These are phyloP conservation scores for Hemibagrus wyckioides DNA, from an alignment of 2,113 vertebrate species.

Conservation along the genomic window DNA sequence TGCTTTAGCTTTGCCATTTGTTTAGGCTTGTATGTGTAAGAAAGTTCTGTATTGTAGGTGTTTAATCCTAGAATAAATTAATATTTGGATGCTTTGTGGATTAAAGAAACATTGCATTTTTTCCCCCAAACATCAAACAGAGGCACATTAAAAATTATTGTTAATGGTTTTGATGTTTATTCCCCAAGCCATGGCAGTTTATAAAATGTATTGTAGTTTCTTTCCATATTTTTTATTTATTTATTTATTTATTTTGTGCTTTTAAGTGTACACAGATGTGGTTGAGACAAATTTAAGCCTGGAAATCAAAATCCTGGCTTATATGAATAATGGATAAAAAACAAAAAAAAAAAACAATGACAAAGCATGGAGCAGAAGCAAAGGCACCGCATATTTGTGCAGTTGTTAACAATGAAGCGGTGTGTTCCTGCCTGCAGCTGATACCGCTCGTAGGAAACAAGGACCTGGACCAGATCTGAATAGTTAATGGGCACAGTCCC, in stretches of 20 bases:
- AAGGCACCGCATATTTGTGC: conserved; percentile 38
- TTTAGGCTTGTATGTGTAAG: conserved; percentile 69
- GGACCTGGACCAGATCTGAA: conserved; percentile 45
- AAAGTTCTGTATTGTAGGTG: conserved; percentile 69
- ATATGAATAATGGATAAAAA: conserved; percentile 41
- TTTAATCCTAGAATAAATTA: conserved; percentile 72
- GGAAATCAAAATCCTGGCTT: conserved; percentile 24
- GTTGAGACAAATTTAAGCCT: conserved; percentile 16
- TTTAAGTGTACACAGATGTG: conserved; percentile 49
- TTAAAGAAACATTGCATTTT: conserved; percentile 68
- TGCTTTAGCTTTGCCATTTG: conserved; percentile 63
- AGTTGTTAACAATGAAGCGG: conserved; percentile 45
- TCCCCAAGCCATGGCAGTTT: conserved; percentile 40
- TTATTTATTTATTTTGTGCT: conserved; percentile 47
- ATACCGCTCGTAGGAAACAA: conserved; percentile 60
- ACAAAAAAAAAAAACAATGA: too few relatives aligned
- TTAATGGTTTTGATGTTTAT: conserved; percentile 18
- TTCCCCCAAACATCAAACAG: conserved; percentile 73
- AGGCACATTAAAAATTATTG: conserved; percentile 55
- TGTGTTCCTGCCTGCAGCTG: conserved; percentile 54
- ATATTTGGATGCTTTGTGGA: conserved; percentile 70
- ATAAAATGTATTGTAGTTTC: conserved; percentile 46
- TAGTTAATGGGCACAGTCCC: conserved; percentile 55
- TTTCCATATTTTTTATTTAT: conserved; percentile 38
- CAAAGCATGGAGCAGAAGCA: conserved; percentile 5